Evolutionary conservation across 2,113 vertebrate species (phyloP), one percentile per base, ranked within the genome.

Genomic region (Ascaphus truei): DNA sequence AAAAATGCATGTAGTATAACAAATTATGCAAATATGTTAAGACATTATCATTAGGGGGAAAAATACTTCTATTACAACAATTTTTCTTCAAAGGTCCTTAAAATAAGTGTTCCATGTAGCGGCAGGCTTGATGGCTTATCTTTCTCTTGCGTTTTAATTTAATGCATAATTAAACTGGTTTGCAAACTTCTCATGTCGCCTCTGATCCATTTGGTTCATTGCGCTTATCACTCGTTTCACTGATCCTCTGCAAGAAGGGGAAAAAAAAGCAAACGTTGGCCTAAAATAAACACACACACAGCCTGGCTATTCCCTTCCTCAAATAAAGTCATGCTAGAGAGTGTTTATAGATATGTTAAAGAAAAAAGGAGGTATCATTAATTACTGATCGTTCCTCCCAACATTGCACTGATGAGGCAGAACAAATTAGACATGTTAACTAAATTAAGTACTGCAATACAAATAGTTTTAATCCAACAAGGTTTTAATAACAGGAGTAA

Each of bases 111-210:
- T 71, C 67, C 67, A 71, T 71, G 67, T 60, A 61, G 18, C 39
- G 33, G 67, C 45, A 22, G 67, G 25, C 67, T 39, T 23, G 57
- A 25, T 16, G 57, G 22, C 61, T 71, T 71, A 71, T 71, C 56
- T 71, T 53, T 31, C 45, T 4, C 34, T 29, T 63, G 53, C 1
- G 10, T 59, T 72, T 68, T 29, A 99, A 72, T 90, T 89, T 76
- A 98, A 81, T 0, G 95, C 94, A 0, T 99, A 98, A 86, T 98
- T 98, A 74, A 98, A 99, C 84, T 99, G 96, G 87, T 98, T 98
- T 68, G 93, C 88, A 82, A 98, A 99, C 84, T 98, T 98, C 61
- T 98, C 94, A 0, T 99, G 97, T 74, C 96, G 98, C 59, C 86
- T 92, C 52, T 37, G 80, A 87, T 98, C 97, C 64, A 90, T 74